These are phyloP conservation scores for Papilio protenor DNA, from an alignment of 2,888 invertebrate genomes.

Conservation along the genomic window DNA sequence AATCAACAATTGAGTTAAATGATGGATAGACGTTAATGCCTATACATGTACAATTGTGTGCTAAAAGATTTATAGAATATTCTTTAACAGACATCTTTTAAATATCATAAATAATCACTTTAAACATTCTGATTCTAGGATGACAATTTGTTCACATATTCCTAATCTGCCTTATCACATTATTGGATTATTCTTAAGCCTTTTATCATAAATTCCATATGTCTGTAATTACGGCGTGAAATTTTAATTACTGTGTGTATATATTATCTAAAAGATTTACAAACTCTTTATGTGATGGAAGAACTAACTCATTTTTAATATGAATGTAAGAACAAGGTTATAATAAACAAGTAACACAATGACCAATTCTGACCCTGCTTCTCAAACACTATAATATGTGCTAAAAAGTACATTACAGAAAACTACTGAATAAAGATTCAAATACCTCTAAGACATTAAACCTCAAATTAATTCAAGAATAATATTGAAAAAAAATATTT, in stretches of 20 bases:
- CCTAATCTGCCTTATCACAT: neutral
- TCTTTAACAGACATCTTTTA: neutral
- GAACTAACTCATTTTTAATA: neutral
- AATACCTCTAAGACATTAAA: too few species aligned
- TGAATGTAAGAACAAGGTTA: neutral
- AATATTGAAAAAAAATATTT: too few species aligned
- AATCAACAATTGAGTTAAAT: neutral
- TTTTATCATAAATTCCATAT: slow-evolving; percentile 1
- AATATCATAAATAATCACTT: neutral
- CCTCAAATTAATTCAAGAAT: too few species aligned
- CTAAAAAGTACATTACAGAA: neutral
- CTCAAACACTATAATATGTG: neutral
- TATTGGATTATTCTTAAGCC: slow-evolving; percentile 14
- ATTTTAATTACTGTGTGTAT: neutral
- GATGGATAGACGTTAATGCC: neutral
- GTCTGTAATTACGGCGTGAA: neutral
- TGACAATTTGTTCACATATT: neutral
- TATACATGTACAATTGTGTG: neutral
- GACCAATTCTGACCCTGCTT: neutral
- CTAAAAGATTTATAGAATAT: neutral
- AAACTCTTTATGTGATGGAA: neutral
- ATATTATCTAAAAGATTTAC: neutral
- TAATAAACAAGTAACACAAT: neutral
- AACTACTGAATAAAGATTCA: neutral
- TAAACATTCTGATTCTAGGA: neutral